A percentile compares a stretch with the other conserved stretches of the same genome.
These are phyloP conservation scores for Dunckerocampus dactyliophorus DNA, from an alignment of 2,113 vertebrate species.

Conservation along the genomic window DNA sequence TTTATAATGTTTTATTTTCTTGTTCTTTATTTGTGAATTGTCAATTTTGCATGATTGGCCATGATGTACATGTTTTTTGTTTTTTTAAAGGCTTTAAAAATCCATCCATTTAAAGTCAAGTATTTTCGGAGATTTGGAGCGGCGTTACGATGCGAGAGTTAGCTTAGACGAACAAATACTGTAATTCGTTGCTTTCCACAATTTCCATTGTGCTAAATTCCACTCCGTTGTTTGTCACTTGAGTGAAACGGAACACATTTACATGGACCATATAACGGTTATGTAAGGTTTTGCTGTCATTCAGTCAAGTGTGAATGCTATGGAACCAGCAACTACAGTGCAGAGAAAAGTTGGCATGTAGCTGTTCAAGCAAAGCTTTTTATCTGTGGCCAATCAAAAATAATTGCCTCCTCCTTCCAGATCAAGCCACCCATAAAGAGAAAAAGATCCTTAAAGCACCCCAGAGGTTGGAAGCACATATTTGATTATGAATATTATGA, in stretches of 20 bases:
- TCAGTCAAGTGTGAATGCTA: conserved; percentile 20
- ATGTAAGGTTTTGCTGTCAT: conserved; percentile 25
- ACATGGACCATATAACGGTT: conserved; percentile 5
- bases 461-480: conserved; percentile 43
- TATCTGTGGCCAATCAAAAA: conserved; percentile 61
- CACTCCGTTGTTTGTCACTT: background rate
- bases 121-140: too few relatives aligned
- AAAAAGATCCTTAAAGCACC: conserved; percentile 36
- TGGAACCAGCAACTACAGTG: conserved; percentile 17
- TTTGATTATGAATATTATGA: conserved; percentile 60
- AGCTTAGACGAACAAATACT: too few relatives aligned
- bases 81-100: too few relatives aligned
- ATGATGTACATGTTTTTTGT: too few relatives aligned
- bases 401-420: conserved; percentile 55
- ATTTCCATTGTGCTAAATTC: background rate
- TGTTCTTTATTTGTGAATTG: too few relatives aligned
- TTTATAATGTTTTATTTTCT: too few relatives aligned
- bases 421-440: conserved; percentile 44
- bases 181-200: too few relatives aligned
- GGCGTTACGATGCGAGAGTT: too few relatives aligned
- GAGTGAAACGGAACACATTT: background rate
- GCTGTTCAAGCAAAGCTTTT: conserved; percentile 44
- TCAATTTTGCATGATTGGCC: too few relatives aligned
- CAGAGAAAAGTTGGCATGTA: conserved; percentile 38
- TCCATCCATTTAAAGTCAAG: too few relatives aligned